These are phyloP conservation scores for Crocallis elinguaria DNA, from an alignment of 2,888 invertebrate genomes.

Conservation along the genomic window DNA sequence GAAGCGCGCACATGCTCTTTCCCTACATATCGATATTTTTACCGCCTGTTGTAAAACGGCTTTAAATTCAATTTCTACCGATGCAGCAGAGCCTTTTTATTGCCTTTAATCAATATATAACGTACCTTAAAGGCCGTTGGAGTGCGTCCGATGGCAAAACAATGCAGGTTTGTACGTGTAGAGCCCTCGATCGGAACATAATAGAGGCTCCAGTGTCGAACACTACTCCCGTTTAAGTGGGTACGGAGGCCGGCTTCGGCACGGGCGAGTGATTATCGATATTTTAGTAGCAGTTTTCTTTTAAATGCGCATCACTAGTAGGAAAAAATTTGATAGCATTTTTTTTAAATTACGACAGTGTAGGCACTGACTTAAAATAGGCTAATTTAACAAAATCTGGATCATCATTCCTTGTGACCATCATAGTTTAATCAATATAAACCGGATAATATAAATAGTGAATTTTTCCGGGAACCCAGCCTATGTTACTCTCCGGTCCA, in stretches of 20 bases:
- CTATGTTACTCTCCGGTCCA: too few relatives aligned
- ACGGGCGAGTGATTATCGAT: slow-evolving; percentile 28
- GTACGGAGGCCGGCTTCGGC: slow-evolving; percentile 24
- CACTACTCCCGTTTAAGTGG: slow-evolving; percentile 42
- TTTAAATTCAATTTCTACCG: slow-evolving; percentile 25
- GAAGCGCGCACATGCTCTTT: slow-evolving; percentile 3
- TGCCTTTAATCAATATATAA: slow-evolving; percentile 47
- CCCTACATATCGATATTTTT: slow-evolving; percentile 19
- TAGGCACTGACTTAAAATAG: too few relatives aligned
- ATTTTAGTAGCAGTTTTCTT: slow-evolving; percentile 23
- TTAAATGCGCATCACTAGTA: slow-evolving; percentile 18
- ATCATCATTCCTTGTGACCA: too few relatives aligned
- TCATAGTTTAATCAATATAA: too few relatives aligned
- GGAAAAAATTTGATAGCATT: not conserved
- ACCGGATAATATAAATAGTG: too few relatives aligned
- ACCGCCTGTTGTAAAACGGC: slow-evolving; percentile 19
- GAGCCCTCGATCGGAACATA: slow-evolving; percentile 47
- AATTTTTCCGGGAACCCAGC: too few relatives aligned
- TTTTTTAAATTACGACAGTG: not conserved
- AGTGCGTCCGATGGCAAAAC: slow-evolving; percentile 57
- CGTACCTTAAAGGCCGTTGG: slow-evolving; percentile 41
- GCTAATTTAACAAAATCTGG: too few relatives aligned
- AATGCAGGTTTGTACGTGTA: slow-evolving; percentile 52
- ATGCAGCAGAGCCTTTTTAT: slow-evolving; percentile 30
- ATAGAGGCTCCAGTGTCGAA: slow-evolving; percentile 45